These are phyloP conservation scores for Cephus spinipes DNA, from an alignment of 2,888 invertebrate species.

Conservation along the genomic window DNA sequence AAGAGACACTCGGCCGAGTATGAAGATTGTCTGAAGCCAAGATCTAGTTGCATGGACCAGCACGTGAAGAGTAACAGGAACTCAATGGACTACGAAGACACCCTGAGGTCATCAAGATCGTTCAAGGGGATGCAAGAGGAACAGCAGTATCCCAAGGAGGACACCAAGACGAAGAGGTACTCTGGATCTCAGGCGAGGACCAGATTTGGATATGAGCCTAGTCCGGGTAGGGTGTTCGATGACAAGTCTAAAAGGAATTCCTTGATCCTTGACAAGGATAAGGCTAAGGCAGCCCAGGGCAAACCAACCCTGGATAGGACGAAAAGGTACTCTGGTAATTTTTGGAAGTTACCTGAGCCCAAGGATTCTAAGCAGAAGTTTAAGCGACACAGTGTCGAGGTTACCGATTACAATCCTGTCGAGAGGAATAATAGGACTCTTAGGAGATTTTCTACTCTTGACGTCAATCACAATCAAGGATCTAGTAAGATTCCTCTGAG, in stretches of 20 bases:
- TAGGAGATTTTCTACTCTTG: conserved; percentile 48
- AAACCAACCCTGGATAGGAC: conserved; percentile 47
- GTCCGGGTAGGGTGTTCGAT: conserved; percentile 30
- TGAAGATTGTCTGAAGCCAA: conserved; percentile 50
- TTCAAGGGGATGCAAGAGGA: conserved; percentile 12
- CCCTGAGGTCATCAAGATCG: conserved; percentile 31
- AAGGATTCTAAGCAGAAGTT: conserved; percentile 52
- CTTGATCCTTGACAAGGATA: conserved; percentile 47
- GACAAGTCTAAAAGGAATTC: conserved; percentile 49
- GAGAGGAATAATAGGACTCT: conserved; percentile 37
- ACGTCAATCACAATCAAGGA: conserved; percentile 64
- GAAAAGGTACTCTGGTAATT: conserved; percentile 57
- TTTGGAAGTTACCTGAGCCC: conserved; percentile 43
- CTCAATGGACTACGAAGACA: conserved; percentile 54
- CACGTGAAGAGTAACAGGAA: conserved; percentile 30
- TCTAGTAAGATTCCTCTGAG: conserved; percentile 60
- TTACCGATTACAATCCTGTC: conserved; percentile 43
- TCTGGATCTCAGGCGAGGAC: conserved; percentile 34
- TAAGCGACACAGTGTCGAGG: conserved; percentile 59
- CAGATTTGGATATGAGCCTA: conserved; percentile 29
- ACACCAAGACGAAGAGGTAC: conserved; percentile 40
- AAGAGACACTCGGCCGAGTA: conserved; percentile 51
- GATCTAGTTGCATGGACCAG: conserved; percentile 38
- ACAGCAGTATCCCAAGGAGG: conserved; percentile 19
- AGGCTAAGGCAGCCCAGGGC: conserved; percentile 34